phyloP scores from a whole-genome alignment of 2,888 invertebrate genomes.

The Beris chalybata region DNA sequence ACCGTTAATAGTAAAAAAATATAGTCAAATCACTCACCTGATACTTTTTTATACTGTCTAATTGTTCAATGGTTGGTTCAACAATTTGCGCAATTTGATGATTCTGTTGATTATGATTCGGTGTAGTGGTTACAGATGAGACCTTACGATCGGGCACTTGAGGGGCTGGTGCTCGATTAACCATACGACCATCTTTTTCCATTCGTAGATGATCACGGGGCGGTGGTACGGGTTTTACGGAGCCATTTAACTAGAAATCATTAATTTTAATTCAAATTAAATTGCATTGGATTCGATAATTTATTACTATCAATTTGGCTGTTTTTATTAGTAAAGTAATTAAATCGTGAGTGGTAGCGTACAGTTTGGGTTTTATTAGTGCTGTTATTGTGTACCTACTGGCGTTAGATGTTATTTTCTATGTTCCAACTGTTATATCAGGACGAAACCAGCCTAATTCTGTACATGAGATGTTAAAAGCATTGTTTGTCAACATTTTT shows the following conservation, averaged over 20 bases:
- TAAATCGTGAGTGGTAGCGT: too few relatives aligned
- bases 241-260: slow-evolving; percentile 52
- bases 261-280: too few relatives aligned
- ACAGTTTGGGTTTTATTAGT: too few relatives aligned
- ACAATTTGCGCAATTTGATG: slow-evolving; percentile 57
- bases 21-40: slow-evolving; percentile 64
- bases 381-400: too few relatives aligned
- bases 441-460: too few relatives aligned
- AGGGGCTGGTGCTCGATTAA: slow-evolving; percentile 69
- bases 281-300: too few relatives aligned
- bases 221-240: slow-evolving; percentile 57
- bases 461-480: too few relatives aligned
- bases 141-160: slow-evolving; percentile 67
- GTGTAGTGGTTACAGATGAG: slow-evolving; percentile 57
- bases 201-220: slow-evolving; percentile 68
- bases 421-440: too few relatives aligned
- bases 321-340: too few relatives aligned
- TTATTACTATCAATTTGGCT: too few relatives aligned
- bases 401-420: too few relatives aligned
- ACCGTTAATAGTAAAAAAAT: neutral
- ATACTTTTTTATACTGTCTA: slow-evolving; percentile 90
- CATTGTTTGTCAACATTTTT: too few relatives aligned
- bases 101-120: slow-evolving; percentile 56
- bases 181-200: slow-evolving; percentile 64
- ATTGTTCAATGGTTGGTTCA: slow-evolving; percentile 80